These are phyloP conservation scores for Osmerus eperlanus DNA, from an alignment of 2,113 vertebrate species.

Conservation along the genomic window DNA sequence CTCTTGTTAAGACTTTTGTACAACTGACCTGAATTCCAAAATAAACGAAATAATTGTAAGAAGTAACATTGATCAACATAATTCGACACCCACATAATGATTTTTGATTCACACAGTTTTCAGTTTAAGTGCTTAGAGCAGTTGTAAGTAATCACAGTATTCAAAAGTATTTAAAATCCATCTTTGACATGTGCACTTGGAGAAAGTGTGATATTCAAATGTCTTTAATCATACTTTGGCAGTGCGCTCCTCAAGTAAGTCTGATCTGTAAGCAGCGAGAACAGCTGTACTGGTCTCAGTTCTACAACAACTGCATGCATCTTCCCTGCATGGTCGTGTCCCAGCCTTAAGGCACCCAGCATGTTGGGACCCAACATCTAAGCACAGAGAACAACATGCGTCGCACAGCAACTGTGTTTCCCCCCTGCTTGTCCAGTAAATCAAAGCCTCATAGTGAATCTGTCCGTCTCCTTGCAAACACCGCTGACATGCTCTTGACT, in stretches of 20 bases:
- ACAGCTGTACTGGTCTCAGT: background rate
- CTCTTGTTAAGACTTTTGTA: no score
- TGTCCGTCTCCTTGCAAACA: slow-evolving; percentile 77
- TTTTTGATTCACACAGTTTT: no score
- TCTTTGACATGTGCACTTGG: no score
- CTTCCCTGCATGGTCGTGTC: background rate
- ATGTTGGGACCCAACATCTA: background rate
- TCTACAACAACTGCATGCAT: slow-evolving; percentile 1
- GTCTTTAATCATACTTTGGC: no score
- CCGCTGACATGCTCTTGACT: slow-evolving; percentile 80
- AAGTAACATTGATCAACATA: no score
- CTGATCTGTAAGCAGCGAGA: background rate
- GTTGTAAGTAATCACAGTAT: no score
- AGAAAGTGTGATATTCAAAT: no score
- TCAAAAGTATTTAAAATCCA: no score
- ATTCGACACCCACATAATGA: no score
- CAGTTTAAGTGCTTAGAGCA: no score
- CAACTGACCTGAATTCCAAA: no score
- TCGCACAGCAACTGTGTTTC: background rate
- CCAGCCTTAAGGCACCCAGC: background rate
- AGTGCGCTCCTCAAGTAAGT: background rate
- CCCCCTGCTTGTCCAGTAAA: background rate
- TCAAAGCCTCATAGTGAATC: slow-evolving; percentile 74
- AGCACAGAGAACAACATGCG: background rate
- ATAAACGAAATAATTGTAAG: no score